Conservation (phyloP, 2,888 invertebrate genomes). For the Aleiodes leptofemur region DNA sequence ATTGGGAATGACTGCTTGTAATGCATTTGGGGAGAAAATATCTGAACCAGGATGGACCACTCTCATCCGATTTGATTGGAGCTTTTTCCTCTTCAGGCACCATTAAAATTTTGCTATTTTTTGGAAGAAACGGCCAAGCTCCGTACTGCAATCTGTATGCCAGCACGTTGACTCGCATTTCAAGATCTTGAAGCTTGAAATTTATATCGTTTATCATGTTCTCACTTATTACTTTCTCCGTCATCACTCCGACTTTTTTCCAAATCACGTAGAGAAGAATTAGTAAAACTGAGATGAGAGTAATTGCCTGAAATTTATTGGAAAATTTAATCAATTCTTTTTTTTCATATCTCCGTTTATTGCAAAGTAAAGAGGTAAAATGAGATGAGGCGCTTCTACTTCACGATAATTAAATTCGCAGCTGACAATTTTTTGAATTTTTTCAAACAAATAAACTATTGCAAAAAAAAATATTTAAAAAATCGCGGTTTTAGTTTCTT, state of each 20-base stretch:
- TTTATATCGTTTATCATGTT: constrained; percentile 60
- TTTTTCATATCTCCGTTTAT: not conserved
- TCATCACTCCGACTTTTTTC: constrained; percentile 55
- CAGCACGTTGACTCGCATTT: constrained; percentile 67
- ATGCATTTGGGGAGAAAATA: not conserved
- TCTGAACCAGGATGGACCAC: not conserved
- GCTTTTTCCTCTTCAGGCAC: not conserved
- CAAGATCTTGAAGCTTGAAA: constrained; percentile 67
- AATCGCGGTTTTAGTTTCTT: no score
- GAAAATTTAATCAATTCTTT: not conserved
- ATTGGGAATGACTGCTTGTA: not conserved
- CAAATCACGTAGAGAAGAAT: constrained; percentile 60
- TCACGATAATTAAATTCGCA: no score
- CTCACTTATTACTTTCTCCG: constrained; percentile 53
- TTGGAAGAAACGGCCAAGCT: constrained; percentile 61
- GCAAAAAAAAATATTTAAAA: no score
- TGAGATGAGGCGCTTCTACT: no score
- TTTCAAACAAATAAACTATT: no score
- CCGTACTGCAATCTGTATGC: constrained; percentile 71
- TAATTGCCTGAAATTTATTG: constrained; percentile 53
- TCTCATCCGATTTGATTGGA: not conserved
- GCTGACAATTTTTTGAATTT: no score
- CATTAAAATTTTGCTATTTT: not conserved
- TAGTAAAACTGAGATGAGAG: constrained; percentile 55
- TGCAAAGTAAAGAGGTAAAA: not conserved